Conservation (phyloP, 2,113 vertebrate genomes). For the Harpagus bidentatus region DNA sequence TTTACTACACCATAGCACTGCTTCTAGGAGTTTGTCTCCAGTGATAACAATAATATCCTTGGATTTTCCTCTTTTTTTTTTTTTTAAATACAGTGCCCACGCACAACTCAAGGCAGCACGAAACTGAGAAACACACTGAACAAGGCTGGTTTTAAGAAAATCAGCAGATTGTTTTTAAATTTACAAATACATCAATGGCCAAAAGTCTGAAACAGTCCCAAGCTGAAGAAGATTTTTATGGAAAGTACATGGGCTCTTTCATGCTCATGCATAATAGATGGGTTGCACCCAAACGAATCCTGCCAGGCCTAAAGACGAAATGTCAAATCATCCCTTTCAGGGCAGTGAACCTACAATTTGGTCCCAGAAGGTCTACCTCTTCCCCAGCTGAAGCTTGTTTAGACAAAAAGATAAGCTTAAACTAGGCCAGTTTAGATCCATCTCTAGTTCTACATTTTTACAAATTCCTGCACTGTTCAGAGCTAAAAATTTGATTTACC, state of each 20-base stretch:
- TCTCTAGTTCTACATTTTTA: neutral
- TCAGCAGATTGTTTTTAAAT: neutral
- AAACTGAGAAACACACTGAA: neutral
- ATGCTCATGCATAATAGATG: neutral
- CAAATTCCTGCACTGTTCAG: neutral
- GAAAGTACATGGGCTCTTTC: neutral
- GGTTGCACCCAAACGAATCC: neutral
- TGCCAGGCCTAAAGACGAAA: neutral
- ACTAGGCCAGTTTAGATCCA: neutral
- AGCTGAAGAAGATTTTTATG: neutral
- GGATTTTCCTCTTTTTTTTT: neutral
- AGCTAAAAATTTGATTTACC: neutral
- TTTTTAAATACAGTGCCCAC: neutral
- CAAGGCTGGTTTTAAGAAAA: neutral
- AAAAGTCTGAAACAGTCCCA: neutral
- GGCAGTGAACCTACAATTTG: neutral
- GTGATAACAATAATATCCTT: conserved; percentile 1
- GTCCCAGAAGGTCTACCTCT: neutral
- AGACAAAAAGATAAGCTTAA: neutral
- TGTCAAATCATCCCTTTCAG: neutral
- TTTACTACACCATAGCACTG: neutral
- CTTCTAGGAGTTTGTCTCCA: neutral
- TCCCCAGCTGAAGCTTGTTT: neutral
- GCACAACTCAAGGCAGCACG: neutral
- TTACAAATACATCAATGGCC: neutral